A percentile compares a stretch with the other conserved stretches of the same genome.
These are phyloP conservation scores for Puntigrus tetrazona DNA, from an alignment of 2,113 vertebrate genomes.

Conservation along the genomic window DNA sequence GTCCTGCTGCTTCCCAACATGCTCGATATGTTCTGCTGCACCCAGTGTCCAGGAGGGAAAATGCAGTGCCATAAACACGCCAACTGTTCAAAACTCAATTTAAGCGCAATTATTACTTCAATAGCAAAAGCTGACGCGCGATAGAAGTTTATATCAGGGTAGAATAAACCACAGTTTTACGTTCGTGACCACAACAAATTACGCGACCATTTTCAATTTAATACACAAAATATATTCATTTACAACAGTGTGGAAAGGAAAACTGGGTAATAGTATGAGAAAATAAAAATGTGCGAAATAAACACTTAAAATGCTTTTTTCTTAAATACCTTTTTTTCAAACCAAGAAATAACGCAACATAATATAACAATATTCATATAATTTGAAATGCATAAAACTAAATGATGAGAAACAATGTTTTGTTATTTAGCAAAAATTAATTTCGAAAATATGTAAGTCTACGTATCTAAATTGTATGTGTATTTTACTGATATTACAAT, in stretches of 20 bases:
- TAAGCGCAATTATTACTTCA: background rate
- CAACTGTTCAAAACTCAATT: background rate
- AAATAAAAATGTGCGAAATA: background rate
- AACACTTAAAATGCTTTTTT: background rate
- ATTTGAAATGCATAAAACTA: background rate
- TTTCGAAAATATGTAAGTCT: background rate
- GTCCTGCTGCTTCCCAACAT: conserved; percentile 4
- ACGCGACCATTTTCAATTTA: background rate
- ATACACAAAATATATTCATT: background rate
- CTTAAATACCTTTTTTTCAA: too few species aligned
- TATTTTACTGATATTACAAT: background rate
- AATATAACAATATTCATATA: background rate
- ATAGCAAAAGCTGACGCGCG: background rate
- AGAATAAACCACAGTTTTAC: background rate
- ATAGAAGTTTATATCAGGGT: too few species aligned
- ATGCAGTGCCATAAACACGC: background rate
- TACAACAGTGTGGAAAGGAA: background rate
- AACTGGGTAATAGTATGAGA: background rate
- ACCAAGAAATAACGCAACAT: background rate
- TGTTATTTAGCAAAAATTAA: background rate
- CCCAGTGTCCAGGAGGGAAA: conserved; percentile 4
- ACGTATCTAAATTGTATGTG: background rate
- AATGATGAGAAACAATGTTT: background rate
- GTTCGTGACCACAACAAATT: background rate
- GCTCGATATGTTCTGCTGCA: background rate